Evolutionary conservation across 2,888 invertebrate species (phyloP), one percentile per base, ranked within the genome.

Genomic region (Crepidodera aurea): DNA sequence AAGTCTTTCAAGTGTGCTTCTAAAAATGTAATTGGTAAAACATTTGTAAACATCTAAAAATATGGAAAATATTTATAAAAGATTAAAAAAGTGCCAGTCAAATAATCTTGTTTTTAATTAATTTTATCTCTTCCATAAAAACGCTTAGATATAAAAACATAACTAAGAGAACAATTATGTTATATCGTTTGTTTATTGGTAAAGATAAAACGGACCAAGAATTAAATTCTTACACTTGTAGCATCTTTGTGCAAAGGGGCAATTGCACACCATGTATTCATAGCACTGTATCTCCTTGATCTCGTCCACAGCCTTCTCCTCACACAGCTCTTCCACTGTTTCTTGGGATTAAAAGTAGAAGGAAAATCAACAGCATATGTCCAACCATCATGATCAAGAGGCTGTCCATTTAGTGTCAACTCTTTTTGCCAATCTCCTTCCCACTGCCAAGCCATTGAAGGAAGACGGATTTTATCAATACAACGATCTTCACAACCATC

Each of bases 381-480:
- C 96, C 96, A 96, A 12, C 95, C 95, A 83, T 95, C 93, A 78
- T 93, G 91, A 75, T 93, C 93, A 64, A 96, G 82, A 1, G 93
- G 91, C 74, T 94, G 92, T 1, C 95, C 95, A 78, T 93, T 91
- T 70, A 73, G 83, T 2, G 91, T 90, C 15, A 92, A 85, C 77
- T 94, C 94, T 58, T 94, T 83, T 72, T 91, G 90, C 96, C 96
- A 96, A 70, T 94, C 94, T 1, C 93, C 93, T 83, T 97, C 96
- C 96, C 96, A 97, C 75, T 94, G 92, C 96, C 96, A 97, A 12
- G 94, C 94, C 89, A 94, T 91, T 0, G 96, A 95, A 4, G 96
- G 96, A 46, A 96, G 82, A 65, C 92, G 84, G 63, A 96, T 93
- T 78, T 88, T 89, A 73, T 92, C 90, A 68, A 92, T 90, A 27